phyloP scores from a whole-genome alignment of 2,888 invertebrate species.

The Gryllus longicercus region DNA sequence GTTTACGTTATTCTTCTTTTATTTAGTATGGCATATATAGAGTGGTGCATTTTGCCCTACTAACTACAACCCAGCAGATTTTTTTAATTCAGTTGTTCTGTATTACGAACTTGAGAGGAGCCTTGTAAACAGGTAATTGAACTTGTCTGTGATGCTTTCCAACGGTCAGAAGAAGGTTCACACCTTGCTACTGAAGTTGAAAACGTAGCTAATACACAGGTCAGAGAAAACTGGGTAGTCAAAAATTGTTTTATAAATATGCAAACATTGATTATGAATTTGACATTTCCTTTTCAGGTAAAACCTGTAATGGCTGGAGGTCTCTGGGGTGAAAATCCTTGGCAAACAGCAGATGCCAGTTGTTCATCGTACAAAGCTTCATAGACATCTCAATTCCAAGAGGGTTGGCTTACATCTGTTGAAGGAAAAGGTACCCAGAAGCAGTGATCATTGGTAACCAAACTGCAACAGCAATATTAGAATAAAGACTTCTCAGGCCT shows the following conservation, averaged over 20 bases:
- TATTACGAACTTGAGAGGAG: constrained; percentile 78
- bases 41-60: constrained; percentile 74
- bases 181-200: constrained; percentile 58
- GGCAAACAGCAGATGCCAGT: constrained; percentile 4
- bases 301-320: constrained; percentile 25
- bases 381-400: constrained; percentile 84
- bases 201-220: constrained; percentile 38
- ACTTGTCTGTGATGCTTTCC: constrained; percentile 74
- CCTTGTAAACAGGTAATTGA: constrained; percentile 74
- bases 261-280: too few species aligned
- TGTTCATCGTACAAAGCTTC: constrained; percentile 72
- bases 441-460: too few species aligned
- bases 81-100: constrained; percentile 85
- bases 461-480: too few species aligned
- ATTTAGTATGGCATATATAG: constrained; percentile 51
- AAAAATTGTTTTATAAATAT: not conserved
- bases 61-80: constrained; percentile 93
- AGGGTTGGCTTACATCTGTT: too few species aligned
- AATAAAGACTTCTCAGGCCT: too few species aligned
- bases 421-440: too few species aligned
- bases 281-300: not conserved
- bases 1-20: too few species aligned
- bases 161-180: constrained; percentile 60
- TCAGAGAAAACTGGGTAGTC: constrained; percentile 20
- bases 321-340: not conserved